Evolutionary conservation across 2,888 invertebrate genomes (phyloP).

Genomic region (Resseliella maxima): DNA sequence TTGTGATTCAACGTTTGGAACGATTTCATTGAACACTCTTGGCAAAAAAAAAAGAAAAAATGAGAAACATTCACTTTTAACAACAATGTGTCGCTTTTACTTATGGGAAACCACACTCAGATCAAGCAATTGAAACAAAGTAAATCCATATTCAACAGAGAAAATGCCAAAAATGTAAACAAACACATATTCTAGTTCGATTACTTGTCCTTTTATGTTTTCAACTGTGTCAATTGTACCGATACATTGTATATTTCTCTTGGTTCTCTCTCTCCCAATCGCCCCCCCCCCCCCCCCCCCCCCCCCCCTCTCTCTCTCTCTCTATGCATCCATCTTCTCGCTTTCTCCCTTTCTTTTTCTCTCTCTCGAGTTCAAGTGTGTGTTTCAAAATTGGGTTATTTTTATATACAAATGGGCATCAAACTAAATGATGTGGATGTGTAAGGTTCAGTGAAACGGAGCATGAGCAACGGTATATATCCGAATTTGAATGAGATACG

Average conservation of each 20-base stretch:
- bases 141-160: neutral
- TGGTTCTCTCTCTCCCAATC: too few species aligned
- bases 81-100: neutral
- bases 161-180: constrained; percentile 9
- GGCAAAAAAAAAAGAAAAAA: neutral
- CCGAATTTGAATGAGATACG: constrained; percentile 31
- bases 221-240: neutral
- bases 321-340: too few species aligned
- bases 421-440: neutral
- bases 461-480: neutral
- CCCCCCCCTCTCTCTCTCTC: too few species aligned
- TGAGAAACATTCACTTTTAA: neutral
- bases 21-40: too few species aligned
- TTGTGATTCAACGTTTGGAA: neutral
- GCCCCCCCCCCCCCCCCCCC: too few species aligned
- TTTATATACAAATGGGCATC: too few species aligned
- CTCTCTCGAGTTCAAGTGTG: too few species aligned
- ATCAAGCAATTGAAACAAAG: neutral
- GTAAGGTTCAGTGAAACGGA: neutral
- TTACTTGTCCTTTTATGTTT: neutral
- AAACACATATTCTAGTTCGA: neutral
- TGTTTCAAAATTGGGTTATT: too few species aligned
- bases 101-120: neutral
- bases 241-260: neutral
- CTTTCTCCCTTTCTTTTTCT: too few species aligned